A percentile compares a stretch with the other conserved stretches of the same genome.
Conservation (phyloP, 2,113 vertebrate species). For the Bagarius yarrelli region DNA sequence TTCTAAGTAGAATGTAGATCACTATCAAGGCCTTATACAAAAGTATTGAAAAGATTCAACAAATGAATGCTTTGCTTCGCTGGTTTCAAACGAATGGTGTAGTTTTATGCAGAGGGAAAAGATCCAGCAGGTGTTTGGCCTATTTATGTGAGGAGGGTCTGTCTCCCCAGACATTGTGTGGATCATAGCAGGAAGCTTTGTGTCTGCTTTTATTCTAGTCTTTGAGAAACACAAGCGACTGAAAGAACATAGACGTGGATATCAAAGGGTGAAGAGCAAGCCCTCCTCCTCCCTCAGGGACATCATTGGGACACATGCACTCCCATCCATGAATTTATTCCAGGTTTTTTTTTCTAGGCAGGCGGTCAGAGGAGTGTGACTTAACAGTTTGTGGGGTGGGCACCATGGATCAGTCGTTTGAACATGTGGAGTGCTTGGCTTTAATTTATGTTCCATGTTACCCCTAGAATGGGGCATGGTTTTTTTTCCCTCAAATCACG, state of each 20-base stretch:
- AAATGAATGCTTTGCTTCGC: conserved; percentile 65
- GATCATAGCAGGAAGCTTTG: conserved; percentile 81
- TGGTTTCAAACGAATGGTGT: conserved; percentile 65
- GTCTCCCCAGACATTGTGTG: conserved; percentile 71
- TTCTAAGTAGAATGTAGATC: conserved; percentile 44
- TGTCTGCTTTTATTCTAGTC: conserved; percentile 78
- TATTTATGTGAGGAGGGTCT: conserved; percentile 71
- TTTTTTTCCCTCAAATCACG: conserved; percentile 25
- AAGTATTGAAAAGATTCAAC: conserved; percentile 67
- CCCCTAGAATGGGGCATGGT: conserved; percentile 59
- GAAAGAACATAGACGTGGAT: conserved; percentile 75
- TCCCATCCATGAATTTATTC: conserved; percentile 75
- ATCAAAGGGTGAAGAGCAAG: conserved; percentile 74
- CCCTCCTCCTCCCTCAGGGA: conserved; percentile 66
- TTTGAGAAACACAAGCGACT: conserved; percentile 72
- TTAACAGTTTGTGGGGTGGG: conserved; percentile 40
- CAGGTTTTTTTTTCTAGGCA: conserved; percentile 59
- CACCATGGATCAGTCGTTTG: conserved; percentile 60
- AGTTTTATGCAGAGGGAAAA: conserved; percentile 66
- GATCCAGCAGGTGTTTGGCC: conserved; percentile 80
- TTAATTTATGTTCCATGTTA: conserved; percentile 61
- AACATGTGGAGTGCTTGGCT: conserved; percentile 54
- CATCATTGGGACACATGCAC: conserved; percentile 70
- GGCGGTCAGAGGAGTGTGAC: conserved; percentile 60
- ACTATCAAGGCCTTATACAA: conserved; percentile 56